A percentile compares a stretch with the other conserved stretches of the same genome.
phyloP scores from a whole-genome alignment of 2,113 vertebrate species.

The Sturnus vulgaris region DNA sequence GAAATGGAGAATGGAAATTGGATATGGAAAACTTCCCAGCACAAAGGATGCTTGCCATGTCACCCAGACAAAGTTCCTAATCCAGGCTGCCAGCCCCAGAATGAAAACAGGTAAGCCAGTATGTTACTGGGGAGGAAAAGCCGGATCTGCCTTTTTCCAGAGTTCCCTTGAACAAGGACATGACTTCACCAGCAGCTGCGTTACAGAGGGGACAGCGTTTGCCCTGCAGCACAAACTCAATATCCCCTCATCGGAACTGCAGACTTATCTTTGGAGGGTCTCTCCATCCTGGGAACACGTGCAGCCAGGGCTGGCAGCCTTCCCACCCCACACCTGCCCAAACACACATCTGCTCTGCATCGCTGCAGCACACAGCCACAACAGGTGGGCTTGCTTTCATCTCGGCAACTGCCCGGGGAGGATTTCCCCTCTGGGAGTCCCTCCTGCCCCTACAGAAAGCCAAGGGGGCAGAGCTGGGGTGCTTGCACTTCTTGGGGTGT shows the following conservation, averaged over 20 bases:
- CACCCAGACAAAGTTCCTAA: not conserved
- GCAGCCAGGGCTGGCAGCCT: not conserved
- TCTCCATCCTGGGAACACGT: not conserved
- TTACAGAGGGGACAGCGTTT: not conserved
- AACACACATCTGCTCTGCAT: not conserved
- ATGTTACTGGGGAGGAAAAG: not conserved
- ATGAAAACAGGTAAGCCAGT: not conserved
- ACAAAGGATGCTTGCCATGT: not conserved
- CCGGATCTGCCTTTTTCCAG: not conserved
- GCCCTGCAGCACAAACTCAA: not conserved
- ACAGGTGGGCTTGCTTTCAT: not conserved
- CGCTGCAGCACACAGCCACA: not conserved
- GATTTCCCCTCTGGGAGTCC: not conserved
- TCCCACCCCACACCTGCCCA: slow-evolving; percentile 19
- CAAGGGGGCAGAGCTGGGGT: not conserved
- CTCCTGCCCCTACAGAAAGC: not conserved
- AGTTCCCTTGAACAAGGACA: not conserved
- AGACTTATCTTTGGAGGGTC: not conserved
- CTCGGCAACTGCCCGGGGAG: not conserved
- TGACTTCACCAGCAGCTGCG: not conserved
- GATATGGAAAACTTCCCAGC: not conserved
- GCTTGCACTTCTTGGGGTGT: not conserved
- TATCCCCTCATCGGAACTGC: not conserved
- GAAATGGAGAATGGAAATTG: not conserved
- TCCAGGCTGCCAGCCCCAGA: not conserved